Percentiles rank a stretch among this genome's conserved stretches.
These are phyloP conservation scores for Beroe ovata DNA, from an alignment of 37 sponge, comb jelly and placozoan species.

Conservation along the genomic window DNA sequence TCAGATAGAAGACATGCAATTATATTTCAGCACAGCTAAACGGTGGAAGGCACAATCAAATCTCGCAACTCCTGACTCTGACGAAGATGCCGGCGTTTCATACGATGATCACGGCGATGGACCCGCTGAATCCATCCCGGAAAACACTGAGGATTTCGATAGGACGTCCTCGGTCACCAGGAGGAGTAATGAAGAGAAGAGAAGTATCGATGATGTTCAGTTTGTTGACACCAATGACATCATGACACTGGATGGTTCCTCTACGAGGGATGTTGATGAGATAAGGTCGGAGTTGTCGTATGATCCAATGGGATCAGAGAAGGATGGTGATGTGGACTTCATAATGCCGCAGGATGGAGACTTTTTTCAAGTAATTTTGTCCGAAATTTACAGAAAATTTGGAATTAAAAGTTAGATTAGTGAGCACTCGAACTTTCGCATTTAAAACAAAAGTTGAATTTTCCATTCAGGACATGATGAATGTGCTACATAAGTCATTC, in stretches of 20 bases:
- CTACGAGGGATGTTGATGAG: no score
- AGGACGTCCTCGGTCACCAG: neutral
- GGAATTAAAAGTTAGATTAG: no score
- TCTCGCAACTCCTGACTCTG: neutral
- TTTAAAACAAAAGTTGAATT: no score
- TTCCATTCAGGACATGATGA: neutral
- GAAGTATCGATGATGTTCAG: neutral
- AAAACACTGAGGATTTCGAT: neutral
- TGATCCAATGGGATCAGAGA: neutral
- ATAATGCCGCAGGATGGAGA: neutral
- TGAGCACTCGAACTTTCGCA: no score
- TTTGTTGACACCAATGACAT: neutral
- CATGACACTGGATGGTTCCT: neutral
- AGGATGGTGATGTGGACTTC: neutral
- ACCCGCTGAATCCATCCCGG: no score
- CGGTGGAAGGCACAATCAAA: neutral
- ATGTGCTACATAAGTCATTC: neutral
- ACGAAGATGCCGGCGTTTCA: neutral
- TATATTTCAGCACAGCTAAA: neutral
- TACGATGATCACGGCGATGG: no score
- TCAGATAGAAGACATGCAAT: no score
- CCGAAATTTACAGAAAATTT: no score
- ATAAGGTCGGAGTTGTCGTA: no score
- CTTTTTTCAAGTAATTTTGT: neutral
- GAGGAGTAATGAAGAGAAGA: neutral